A percentile compares a stretch with the other conserved stretches of the same genome.
Conservation (phyloP, 2,797 vertebrate genomes). For the Masticophis lateralis region DNA sequence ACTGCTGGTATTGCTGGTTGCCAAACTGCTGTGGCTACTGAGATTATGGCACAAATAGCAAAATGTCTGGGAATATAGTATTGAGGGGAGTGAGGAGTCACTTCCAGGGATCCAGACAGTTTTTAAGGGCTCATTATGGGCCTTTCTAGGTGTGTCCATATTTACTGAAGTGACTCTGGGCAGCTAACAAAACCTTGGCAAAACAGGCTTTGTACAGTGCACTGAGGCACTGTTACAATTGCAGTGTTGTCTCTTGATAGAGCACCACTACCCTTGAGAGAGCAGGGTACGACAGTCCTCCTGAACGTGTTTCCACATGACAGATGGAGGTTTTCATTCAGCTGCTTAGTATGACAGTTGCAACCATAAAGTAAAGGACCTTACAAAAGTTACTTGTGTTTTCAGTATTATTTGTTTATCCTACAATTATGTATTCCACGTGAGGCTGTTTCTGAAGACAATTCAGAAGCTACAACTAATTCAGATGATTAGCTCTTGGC, state of each 20-base stretch:
- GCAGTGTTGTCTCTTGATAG: neutral
- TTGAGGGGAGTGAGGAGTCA: neutral
- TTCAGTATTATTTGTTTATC: neutral
- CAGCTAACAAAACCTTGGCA: neutral
- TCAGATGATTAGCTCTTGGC: neutral
- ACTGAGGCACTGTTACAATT: neutral
- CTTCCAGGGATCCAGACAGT: neutral
- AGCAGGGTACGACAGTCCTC: neutral
- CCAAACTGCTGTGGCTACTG: neutral
- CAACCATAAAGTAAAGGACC: neutral
- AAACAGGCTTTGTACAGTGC: neutral
- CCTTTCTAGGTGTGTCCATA: neutral
- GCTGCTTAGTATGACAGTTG: neutral
- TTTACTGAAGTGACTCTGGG: neutral
- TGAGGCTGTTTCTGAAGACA: neutral
- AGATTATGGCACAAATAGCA: neutral
- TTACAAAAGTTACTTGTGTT: neutral
- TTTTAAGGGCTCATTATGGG: neutral
- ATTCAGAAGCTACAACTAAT: neutral
- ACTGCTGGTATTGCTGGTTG: neutral
- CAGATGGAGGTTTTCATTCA: neutral
- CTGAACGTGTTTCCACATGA: neutral
- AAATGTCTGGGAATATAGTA: neutral
- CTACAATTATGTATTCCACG: neutral
- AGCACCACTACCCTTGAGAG: neutral